Evolutionary conservation across 1,140 invertebrate genomes (phyloP).

Genomic region (Diuraphis noxia): DNA sequence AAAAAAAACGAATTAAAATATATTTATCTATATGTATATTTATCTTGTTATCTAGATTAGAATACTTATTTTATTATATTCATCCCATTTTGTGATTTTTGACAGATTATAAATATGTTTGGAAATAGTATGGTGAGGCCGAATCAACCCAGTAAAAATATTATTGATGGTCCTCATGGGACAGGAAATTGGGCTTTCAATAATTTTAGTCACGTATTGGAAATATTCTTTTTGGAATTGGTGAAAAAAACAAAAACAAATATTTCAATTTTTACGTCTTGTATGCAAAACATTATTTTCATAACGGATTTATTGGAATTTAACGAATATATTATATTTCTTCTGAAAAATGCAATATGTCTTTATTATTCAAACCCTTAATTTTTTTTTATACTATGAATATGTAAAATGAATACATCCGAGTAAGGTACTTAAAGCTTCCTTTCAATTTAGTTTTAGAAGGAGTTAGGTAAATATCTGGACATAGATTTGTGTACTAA

Average conservation of each 20-base stretch:
- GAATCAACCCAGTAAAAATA: neutral
- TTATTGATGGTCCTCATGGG: neutral
- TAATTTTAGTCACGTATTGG: neutral
- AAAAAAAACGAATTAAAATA: neutral
- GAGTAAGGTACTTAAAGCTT: neutral
- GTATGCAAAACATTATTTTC: constrained; percentile 2
- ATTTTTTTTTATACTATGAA: neutral
- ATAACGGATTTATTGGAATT: neutral
- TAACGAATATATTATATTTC: neutral
- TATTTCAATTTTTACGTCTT: neutral
- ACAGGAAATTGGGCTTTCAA: neutral
- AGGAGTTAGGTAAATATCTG: neutral
- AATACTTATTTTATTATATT: neutral
- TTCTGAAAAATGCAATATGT: neutral
- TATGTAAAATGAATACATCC: neutral
- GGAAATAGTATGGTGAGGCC: neutral
- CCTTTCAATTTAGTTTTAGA: neutral
- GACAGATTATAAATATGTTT: neutral
- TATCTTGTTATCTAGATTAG: neutral
- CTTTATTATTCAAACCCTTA: neutral
- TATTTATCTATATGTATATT: neutral
- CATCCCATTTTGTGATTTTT: neutral
- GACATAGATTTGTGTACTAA: neutral
- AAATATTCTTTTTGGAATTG: neutral
- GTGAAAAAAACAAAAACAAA: neutral